Base-by-base conservation (phyloP, 2,113 vertebrate genomes). In the Otocyon megalotis region DNA sequence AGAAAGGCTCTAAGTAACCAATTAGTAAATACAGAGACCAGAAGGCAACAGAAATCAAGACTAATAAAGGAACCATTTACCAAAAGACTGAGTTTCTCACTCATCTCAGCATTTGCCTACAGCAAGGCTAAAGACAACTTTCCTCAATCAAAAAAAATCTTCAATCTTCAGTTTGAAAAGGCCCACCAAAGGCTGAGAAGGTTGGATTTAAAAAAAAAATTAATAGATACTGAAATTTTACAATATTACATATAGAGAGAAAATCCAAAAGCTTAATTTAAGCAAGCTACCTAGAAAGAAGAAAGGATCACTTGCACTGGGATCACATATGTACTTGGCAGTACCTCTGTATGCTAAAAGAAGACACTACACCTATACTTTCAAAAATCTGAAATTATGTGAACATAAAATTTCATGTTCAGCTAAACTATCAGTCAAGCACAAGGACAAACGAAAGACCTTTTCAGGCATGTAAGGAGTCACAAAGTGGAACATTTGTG, bases 71-170 rank as follows among this genome's bases (percentile, higher is more conserved):
- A 60, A 83, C 82, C 54, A 65, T 81, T 48, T 58, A 91, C 50
- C 35, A 94, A 63, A 90, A 86, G 56, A n/a, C 48, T 48, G 48
- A 37, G 63, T 14, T 54, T 81, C 56, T n/a, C 14, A 80, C 32
- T 86, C 48, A 96, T 37, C 43, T 72, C 4, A 94, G 37, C 37
- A 87, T 53, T 67, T 91, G 30, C 35, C 65, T 74, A 65, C 5
- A 91, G 37, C 24, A 91, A 86, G n/a, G 28, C 92, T 58, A 35
- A 86, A 90, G 48, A 35, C 11, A 30, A 24, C 74, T 65, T 65
- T 69, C 77, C 30, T 88, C 48, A 88, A 65, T 82, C 12, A 22
- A 67, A 95, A 88, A 81, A 88, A 96, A 88, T 50, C 30, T 74
- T 88, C 54, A 48, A 4, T 92, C 58, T 69, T 92, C 12, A 92